These are phyloP conservation scores for Cranoglanis bouderius DNA, from an alignment of 2,113 vertebrate species.

Conservation along the genomic window DNA sequence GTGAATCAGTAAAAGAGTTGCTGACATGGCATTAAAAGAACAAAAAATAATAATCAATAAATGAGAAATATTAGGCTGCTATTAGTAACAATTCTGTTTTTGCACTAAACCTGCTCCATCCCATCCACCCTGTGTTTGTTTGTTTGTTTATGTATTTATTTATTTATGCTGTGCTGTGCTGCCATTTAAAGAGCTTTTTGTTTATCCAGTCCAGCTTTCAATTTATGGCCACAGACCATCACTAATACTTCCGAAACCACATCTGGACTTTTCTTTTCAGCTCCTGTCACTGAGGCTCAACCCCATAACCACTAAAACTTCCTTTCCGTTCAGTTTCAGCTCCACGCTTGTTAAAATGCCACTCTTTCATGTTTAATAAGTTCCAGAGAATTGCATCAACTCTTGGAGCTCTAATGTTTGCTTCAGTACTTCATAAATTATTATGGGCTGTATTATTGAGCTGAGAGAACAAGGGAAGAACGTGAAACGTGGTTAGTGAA, in stretches of 20 bases:
- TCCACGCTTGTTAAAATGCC: conserved; percentile 31
- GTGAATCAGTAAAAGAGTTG: not conserved
- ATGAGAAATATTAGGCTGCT: not conserved
- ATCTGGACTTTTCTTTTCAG: not conserved
- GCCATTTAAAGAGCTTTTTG: conserved; percentile 1
- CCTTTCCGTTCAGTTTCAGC: not conserved
- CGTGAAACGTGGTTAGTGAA: not conserved
- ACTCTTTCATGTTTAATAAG: conserved; percentile 54
- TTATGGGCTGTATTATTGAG: conserved; percentile 25
- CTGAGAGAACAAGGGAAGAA: not conserved
- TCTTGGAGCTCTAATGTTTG: conserved; percentile 49
- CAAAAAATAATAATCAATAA: not conserved
- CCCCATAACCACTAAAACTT: not conserved
- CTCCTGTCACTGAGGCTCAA: not conserved
- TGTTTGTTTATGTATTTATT: not conserved
- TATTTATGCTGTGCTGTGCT: not conserved
- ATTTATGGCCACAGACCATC: not conserved
- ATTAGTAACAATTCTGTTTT: not conserved
- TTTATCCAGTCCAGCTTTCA: not conserved
- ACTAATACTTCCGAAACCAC: not conserved
- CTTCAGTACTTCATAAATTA: conserved; percentile 34
- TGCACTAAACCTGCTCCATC: not conserved
- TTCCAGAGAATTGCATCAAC: conserved; percentile 40
- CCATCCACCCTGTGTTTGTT: not conserved
- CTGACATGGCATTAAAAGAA: not conserved